Base-by-base conservation (phyloP, 2,888 invertebrate species). In the Thelaira solivaga region DNA sequence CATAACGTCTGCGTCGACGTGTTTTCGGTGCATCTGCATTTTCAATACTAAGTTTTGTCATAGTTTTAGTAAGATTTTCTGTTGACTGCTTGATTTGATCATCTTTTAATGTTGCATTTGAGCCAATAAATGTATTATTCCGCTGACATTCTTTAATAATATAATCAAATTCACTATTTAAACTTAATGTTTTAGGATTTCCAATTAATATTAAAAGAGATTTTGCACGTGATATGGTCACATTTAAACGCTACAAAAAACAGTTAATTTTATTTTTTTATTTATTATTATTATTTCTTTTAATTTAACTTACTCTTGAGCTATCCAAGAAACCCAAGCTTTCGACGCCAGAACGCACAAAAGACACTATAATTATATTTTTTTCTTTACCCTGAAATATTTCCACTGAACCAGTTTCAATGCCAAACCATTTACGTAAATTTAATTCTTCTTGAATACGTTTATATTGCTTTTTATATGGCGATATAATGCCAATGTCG, bases 361-460 rank as follows among this genome's bases (percentile, higher is more conserved):
- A 95, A 0, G 95, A 93, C 59, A 96, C 92, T 6, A 97, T 92
- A 53, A 97, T 94, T 2, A 95, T 92, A 8, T 93, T 90, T 84
- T 94, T 93, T 88, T 97, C 97, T 80, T 94, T 93, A 0, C 97
- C 97, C 88, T 97, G 97, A 88, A 96, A 97, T 36, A 93, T 92
- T 88, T 97, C 97, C 1, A 96, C 95, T 0, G 96, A 94, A 0
- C 96, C 97, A 55, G 94, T 92, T 83, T 92, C 92, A 6, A 95
- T 90, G 4, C 90, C 86, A 77, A 82, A 81, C 83, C 83, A 86
- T 45, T 82, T 82, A 13, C 84, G 83, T 59, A 81, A 80, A 69
- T 84, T 83, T 16, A 88, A 81, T 73, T 85, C 84, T 53, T 86
- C 84, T 67, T 85, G 85, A 76, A 90, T 90, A 61, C 88, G 87